Conservation (phyloP, 2,113 vertebrate genomes). For the Setophaga kirtlandii region DNA sequence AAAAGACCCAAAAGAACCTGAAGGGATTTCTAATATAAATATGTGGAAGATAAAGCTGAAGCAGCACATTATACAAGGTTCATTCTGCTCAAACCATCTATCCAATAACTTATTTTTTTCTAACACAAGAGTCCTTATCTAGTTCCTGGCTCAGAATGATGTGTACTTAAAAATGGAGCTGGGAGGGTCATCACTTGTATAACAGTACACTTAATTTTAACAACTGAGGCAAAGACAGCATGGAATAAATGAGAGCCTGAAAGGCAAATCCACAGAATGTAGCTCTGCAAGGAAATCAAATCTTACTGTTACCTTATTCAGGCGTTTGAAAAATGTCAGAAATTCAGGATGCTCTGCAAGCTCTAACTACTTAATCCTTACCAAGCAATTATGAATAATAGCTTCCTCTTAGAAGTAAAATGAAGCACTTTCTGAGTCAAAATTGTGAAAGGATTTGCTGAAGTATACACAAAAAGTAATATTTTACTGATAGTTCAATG, state of each 20-base stretch:
- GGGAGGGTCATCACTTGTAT: neutral
- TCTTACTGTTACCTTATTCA: neutral
- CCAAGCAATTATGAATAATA: neutral
- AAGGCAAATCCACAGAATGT: neutral
- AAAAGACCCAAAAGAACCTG: neutral
- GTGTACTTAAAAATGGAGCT: neutral
- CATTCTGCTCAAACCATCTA: neutral
- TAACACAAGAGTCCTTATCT: rapidly evolving
- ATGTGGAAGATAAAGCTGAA: neutral
- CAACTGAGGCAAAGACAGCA: neutral
- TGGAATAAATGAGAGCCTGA: neutral
- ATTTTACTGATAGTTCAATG: neutral
- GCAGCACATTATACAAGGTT: neutral
- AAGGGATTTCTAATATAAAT: neutral
- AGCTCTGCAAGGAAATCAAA: neutral
- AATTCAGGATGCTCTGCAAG: neutral
- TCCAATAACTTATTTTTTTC: rapidly evolving
- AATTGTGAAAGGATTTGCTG: neutral
- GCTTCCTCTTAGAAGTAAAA: neutral
- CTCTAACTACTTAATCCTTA: neutral
- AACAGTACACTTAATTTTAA: neutral
- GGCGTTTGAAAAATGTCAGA: neutral
- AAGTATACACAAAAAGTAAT: neutral
- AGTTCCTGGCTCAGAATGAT: neutral
- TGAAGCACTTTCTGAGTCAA: neutral